Evolutionary conservation across 2,113 vertebrate species (phyloP).

Genomic region (Maccullochella peelii): DNA sequence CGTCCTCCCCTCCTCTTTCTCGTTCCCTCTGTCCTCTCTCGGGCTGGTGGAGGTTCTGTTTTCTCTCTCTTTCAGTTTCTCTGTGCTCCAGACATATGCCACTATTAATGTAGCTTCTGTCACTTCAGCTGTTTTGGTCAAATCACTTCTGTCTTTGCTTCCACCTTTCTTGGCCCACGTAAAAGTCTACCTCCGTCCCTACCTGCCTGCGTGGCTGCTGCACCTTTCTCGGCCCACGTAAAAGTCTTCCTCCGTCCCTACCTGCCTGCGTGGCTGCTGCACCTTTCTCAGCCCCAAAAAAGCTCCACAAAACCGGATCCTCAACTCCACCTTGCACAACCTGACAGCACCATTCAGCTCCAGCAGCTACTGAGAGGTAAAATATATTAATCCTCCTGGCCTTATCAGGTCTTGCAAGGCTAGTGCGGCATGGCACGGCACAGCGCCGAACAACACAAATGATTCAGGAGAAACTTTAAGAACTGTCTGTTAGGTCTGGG

Average conservation of each 20-base stretch:
- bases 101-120: constrained; percentile 84
- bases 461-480: constrained; percentile 53
- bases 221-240: background rate
- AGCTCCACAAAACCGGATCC: background rate
- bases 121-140: constrained; percentile 80
- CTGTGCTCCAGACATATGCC: constrained; percentile 77
- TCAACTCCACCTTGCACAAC: constrained; percentile 24
- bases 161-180: background rate
- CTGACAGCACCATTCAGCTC: constrained; percentile 23
- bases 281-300: background rate
- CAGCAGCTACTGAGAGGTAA: constrained; percentile 31
- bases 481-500: constrained; percentile 18
- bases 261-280: background rate
- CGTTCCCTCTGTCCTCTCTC: constrained; percentile 43
- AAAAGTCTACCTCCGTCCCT: background rate
- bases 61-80: constrained; percentile 56
- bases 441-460: constrained; percentile 28
- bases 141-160: constrained; percentile 65
- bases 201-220: background rate
- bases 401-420: constrained; percentile 40
- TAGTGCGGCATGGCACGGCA: background rate
- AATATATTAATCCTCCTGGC: constrained; percentile 42
- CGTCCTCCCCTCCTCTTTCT: constrained; percentile 39
- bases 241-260: background rate
- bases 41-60: constrained; percentile 55